phyloP scores from a whole-genome alignment of 2,888 invertebrate genomes.

The Caprella mutica region DNA sequence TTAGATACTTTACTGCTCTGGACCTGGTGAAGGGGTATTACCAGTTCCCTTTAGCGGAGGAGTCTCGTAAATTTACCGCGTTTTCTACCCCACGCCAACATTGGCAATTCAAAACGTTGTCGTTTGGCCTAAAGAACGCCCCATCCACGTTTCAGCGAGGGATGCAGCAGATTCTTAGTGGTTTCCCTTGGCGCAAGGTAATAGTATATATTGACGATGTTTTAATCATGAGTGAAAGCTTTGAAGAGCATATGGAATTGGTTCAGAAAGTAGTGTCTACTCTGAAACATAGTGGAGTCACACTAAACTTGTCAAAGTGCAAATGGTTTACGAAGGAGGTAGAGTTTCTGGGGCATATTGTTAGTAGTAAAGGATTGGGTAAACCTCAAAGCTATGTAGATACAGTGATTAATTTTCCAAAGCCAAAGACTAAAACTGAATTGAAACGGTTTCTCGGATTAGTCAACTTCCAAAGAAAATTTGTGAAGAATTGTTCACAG shows the following conservation, averaged over 20 bases:
- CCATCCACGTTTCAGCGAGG: slow-evolving; percentile 1
- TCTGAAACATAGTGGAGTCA: not conserved
- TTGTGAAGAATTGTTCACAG: not conserved
- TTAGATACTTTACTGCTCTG: slow-evolving; percentile 4
- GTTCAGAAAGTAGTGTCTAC: not conserved
- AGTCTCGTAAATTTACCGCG: not conserved
- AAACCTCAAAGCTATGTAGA: not conserved
- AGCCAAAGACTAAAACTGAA: not conserved
- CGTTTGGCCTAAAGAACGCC: not conserved
- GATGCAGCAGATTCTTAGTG: not conserved
- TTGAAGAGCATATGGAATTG: not conserved
- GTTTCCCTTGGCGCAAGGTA: not conserved
- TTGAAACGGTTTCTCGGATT: not conserved
- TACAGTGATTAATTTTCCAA: not conserved
- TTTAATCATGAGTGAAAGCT: not conserved
- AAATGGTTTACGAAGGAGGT: not conserved
- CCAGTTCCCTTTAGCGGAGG: not conserved
- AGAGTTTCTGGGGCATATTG: not conserved
- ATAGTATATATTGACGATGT: not conserved
- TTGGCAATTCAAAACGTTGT: not conserved
- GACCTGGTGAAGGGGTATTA: not conserved
- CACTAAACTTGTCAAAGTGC: not conserved
- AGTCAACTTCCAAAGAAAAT: not conserved
- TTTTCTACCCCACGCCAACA: not conserved
- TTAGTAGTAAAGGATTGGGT: not conserved